Base-by-base conservation (phyloP, 1,140 invertebrate species). In the Lepidurus packardi region DNA sequence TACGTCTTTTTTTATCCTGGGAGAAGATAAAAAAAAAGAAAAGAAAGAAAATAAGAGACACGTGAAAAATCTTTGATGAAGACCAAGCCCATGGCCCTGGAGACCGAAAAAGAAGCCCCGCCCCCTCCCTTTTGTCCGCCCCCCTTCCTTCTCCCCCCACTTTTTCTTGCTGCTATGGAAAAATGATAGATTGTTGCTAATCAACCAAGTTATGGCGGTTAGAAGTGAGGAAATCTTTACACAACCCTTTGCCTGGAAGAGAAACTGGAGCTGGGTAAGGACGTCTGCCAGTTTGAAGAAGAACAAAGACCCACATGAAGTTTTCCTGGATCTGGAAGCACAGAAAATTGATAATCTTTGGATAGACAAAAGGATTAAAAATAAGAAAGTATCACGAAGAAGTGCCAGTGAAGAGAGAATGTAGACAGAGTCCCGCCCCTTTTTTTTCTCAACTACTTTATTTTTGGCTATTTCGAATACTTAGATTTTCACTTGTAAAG, bases 341-440 rank as follows among this genome's bases (percentile, higher is more conserved):
- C 21, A 65, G 53, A 65, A 65, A 65, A 65, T 65, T 65, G 53
- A 65, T 65, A 65, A n/a, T 65, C 53, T 65, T 65, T 65, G 53
- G 13, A 21, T n/a, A 65, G 53, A 65, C 21, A 47, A 65, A 65
- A 65, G 53, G 53, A 65, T n/a, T 65, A 21, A 5, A 65, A 13
- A 65, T 9, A n/a, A 65, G 13, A 65, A 47, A 47, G 16, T 11
- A 47, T 5, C 16, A 21, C 21, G 53, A 65, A 9, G 53, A 65
- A 65, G 53, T 65, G 53, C 53, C 53, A 65, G 53, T 65, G 16
- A 65, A 21, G 4, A 65, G 13, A 65, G 6, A 65, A 1, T 21
- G n/a, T 13, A 65, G 53, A 21, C 6, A 16, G 16, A 47, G 16
- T 16, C 16, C 45, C 16, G 10, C 45, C 16, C 45, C 16, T 11